These are phyloP conservation scores for Atrina japonica DNA, from an alignment of 2,888 invertebrate species.

Conservation along the genomic window DNA sequence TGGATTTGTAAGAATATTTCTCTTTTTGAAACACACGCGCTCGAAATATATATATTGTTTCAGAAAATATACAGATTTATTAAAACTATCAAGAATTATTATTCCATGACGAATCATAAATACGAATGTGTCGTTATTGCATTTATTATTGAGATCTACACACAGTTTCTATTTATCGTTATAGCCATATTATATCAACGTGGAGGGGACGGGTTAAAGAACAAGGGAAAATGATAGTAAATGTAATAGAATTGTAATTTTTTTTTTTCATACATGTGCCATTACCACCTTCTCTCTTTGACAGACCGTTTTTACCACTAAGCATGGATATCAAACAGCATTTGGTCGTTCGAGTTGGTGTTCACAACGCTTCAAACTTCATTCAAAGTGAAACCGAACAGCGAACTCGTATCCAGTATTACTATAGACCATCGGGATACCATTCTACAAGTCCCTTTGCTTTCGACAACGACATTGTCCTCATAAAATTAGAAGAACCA, in stretches of 20 bases:
- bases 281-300: too few relatives aligned
- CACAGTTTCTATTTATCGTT: too few relatives aligned
- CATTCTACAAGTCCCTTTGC: conserved; percentile 10
- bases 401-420: conserved; percentile 22
- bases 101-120: too few relatives aligned
- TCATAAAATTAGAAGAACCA: conserved; percentile 49
- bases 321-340: background rate
- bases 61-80: background rate
- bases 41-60: too few relatives aligned
- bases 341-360: conserved; percentile 37
- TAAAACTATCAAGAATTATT: too few relatives aligned
- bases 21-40: background rate
- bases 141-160: too few relatives aligned
- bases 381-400: conserved; percentile 34
- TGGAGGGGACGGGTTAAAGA: too few relatives aligned
- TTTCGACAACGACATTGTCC: conserved; percentile 53
- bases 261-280: too few relatives aligned
- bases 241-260: too few relatives aligned
- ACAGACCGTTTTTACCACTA: background rate
- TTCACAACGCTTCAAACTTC: conserved; percentile 30
- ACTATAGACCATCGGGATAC: conserved; percentile 28
- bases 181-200: too few relatives aligned
- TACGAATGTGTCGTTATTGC: too few relatives aligned
- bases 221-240: too few relatives aligned
- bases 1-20: conserved; percentile 6